These are phyloP conservation scores for Aeoliscus strigatus DNA, from an alignment of 2,797 vertebrate species.

Conservation along the genomic window DNA sequence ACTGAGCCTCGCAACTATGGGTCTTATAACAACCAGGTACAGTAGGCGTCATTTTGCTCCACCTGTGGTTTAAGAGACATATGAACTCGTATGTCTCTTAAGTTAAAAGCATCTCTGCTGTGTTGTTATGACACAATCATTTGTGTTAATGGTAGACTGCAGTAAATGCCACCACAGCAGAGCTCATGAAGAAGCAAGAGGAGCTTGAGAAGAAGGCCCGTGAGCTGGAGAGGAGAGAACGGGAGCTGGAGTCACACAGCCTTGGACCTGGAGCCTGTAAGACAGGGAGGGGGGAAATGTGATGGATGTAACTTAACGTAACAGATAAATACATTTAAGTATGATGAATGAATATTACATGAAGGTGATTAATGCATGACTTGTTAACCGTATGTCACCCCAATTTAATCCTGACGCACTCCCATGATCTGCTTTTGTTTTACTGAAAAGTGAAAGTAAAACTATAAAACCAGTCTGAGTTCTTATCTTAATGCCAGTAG, in stretches of 20 bases:
- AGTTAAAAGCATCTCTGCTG: background rate
- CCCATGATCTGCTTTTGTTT: too few relatives aligned
- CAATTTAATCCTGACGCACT: too few relatives aligned
- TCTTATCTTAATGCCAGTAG: too few relatives aligned
- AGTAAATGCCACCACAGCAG: conserved; percentile 77
- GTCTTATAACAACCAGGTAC: conserved; percentile 87
- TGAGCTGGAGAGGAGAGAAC: conserved; percentile 88
- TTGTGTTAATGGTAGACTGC: conserved; percentile 42
- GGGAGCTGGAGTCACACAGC: conserved; percentile 84
- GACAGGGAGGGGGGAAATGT: conserved; percentile 2
- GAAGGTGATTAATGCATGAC: too few relatives aligned
- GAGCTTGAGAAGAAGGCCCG: conserved; percentile 91
- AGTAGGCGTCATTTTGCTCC: background rate
- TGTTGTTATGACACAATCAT: conserved; percentile 4
- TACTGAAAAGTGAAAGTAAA: too few relatives aligned
- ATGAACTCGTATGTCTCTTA: background rate
- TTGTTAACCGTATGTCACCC: too few relatives aligned
- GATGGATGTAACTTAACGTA: background rate
- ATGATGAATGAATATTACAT: too few relatives aligned
- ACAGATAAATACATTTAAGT: background rate
- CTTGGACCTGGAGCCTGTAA: conserved; percentile 79
- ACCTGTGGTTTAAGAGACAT: background rate
- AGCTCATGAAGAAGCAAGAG: conserved; percentile 89
- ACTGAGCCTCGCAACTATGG: conserved; percentile 89
- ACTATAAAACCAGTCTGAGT: too few relatives aligned